phyloP scores from a whole-genome alignment of 2,888 invertebrate species.

The Lamellibrachia satsuma region DNA sequence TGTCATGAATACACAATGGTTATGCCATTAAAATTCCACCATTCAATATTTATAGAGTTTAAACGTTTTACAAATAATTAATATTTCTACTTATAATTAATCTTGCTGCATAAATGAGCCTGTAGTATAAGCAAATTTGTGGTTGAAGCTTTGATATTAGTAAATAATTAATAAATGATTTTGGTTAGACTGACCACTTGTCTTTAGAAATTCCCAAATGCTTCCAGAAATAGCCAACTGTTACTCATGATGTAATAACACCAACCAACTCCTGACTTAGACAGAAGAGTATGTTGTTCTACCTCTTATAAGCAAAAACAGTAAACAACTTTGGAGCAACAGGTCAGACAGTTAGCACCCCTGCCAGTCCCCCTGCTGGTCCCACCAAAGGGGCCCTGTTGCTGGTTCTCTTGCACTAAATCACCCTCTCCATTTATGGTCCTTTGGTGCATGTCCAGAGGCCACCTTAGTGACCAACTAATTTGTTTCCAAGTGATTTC shows the following conservation, averaged over 20 bases:
- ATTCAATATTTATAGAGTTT: background rate
- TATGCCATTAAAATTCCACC: background rate
- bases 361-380: background rate
- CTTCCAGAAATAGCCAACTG: background rate
- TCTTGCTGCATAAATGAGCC: background rate
- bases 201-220: background rate
- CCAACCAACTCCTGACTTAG: background rate
- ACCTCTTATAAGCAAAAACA: background rate
- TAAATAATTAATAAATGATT: background rate
- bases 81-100: background rate
- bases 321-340: background rate
- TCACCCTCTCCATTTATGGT: background rate
- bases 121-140: background rate
- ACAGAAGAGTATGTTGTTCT: background rate
- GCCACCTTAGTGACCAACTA: background rate
- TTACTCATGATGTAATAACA: background rate
- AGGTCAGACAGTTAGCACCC: background rate
- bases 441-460: background rate
- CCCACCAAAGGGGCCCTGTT: background rate
- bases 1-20: background rate
- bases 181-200: background rate
- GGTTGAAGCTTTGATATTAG: background rate
- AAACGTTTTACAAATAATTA: background rate
- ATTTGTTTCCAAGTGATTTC: constrained; percentile 5
- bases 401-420: background rate